Evolutionary conservation across 2,797 vertebrate genomes (phyloP), one percentile per base, ranked within the genome.

Genomic region (Bucorvus abyssinicus): DNA sequence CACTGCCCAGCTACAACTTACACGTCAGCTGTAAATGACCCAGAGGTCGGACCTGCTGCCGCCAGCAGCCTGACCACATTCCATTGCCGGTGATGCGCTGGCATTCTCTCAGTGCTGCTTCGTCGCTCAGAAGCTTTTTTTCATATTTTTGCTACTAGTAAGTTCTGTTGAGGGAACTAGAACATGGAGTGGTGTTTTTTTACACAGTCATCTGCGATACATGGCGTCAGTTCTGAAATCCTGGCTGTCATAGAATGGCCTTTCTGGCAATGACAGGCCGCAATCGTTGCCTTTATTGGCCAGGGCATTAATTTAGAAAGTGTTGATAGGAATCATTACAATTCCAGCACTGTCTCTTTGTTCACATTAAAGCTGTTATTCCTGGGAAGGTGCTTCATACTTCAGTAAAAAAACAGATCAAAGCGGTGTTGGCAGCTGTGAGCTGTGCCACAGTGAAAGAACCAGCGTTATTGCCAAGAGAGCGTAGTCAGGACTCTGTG

Each of bases 1-100:
- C n/a, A 2, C 49, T 75, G 44, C 47, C 60, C 77, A 61, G 0
- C 55, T 83, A 61, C 53, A 56, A 32, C 50, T 91, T 47, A 82
- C 21, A 23, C 24, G 0, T 23, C 26, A 42, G 61, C 63, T 71
- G 38, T 60, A 29, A 60, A 26, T n/a, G 64, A 30, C 36, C 64
- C n/a, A 29, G 29, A 24, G 61, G 55, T 32, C 60, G 63, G 26
- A 17, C 6, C 7, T 2, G 56, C 56, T 19, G 13, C 10, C 0
- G 4, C 19, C 47, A 52, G 52, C 55, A 67, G 67, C 59, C 75
- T 1, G 12, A 19, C 86, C 19, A 52, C 86, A 90, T 93, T 92
- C 92, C 94, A 60, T 14, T 1, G 44, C 68, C 15, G 34, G 27
- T 0, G 1, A 47, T 0, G 13, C 1, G 2, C 15, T 56, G 42